Base-by-base conservation (phyloP, 2,797 vertebrate species). In the Peromyscus nudipes region DNA sequence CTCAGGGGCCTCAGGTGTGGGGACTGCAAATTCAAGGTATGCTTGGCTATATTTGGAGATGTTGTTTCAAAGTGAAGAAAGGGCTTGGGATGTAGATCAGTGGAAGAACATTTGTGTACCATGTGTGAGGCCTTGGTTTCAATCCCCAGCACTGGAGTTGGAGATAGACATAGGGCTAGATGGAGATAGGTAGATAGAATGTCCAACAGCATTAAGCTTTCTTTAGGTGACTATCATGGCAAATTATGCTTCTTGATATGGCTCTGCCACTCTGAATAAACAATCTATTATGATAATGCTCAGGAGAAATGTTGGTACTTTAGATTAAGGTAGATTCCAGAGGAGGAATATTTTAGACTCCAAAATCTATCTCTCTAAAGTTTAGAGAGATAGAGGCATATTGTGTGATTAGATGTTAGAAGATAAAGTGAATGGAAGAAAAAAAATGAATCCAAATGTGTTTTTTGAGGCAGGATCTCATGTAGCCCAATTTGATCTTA, bases 181-280 rank as follows among this genome's bases (percentile, higher is more conserved):
- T 43, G n/a, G 25, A 87, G 31, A 27, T n/a, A 71, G 55, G n/a
- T 25, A 27, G 19, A 14, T 6, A 60, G 34, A 73, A 94, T 89
- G 94, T 87, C n/a, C 62, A 85, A 37, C 6, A 89, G 31, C 84
- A 75, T 37, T 10, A 55, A 52, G 0, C 4, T 81, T 84, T 94
- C 19, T 82, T 43, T 75, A 90, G 84, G 84, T 34, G 71, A 43
- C 60, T 21, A 4, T 83, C 37, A 75, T 83, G 17, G 73, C 60
- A 90, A 55, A 8, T 25, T 81, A 65, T 96, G 79, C 52, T 94
- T 93, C 89, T 83, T 83, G n/a, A 31, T 49, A 60, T 23, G 27
- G 43, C 60, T 82, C 31, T 96, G 49, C 55, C 34, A 19, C 91
- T 94, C 31, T 80, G 49, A 94, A 62, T 55, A 60, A 67, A 34